Percentiles rank a stretch among this genome's conserved stretches.
Conservation (phyloP, 2,888 invertebrate genomes). For the Erebia epiphron region DNA sequence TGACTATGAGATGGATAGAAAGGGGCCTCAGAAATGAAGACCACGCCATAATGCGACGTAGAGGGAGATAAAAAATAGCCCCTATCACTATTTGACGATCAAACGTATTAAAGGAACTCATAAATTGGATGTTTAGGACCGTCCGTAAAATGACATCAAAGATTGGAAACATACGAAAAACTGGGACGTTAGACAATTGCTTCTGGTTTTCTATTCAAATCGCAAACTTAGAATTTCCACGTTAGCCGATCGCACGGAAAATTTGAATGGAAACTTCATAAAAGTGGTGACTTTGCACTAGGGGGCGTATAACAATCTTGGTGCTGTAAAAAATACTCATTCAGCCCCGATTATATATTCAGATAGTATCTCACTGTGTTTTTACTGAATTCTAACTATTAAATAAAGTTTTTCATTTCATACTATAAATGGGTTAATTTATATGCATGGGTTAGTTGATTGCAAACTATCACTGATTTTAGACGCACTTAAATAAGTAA, state of each 20-base stretch:
- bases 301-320: conserved; percentile 1
- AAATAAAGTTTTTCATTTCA: no score
- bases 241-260: conserved; percentile 72
- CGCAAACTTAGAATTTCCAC: conserved; percentile 70
- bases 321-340: conserved; percentile 4
- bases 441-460: no score
- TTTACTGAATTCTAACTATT: not conserved
- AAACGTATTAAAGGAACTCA: no score
- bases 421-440: no score
- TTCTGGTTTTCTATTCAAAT: conserved; percentile 78
- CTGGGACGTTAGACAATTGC: conserved; percentile 24
- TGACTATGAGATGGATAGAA: not conserved
- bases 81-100: no score
- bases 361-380: not conserved
- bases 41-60: no score
- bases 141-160: no score
- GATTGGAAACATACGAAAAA: not conserved
- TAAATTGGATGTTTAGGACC: no score
- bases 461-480: no score
- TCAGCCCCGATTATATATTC: not conserved
- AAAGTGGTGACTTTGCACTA: conserved; percentile 3
- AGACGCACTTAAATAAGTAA: no score
- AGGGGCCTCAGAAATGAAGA: not conserved
- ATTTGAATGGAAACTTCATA: conserved; percentile 78
- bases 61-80: no score